Conservation (phyloP, 2,888 invertebrate species). For the Scelioninae gen. 2 region DNA sequence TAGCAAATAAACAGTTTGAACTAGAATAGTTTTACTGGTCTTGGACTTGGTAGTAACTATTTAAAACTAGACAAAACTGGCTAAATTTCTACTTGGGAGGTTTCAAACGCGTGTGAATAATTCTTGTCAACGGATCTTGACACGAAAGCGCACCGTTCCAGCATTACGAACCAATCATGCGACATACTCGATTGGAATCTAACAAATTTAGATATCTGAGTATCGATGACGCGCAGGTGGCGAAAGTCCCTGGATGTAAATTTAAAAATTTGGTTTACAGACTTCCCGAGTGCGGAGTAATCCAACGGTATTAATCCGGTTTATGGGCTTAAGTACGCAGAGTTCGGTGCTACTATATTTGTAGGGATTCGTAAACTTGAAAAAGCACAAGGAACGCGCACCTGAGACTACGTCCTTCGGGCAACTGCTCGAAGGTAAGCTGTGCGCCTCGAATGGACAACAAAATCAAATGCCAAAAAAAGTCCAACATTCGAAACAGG, state of each 20-base stretch:
- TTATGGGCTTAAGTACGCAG: conserved; percentile 46
- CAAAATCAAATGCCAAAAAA: not conserved
- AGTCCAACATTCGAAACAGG: too few species aligned
- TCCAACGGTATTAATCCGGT: conserved; percentile 52
- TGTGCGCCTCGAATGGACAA: conserved; percentile 4
- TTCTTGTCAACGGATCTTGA: too few species aligned
- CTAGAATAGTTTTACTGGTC: too few species aligned
- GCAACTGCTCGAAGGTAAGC: conserved; percentile 4
- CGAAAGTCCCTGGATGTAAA: conserved; percentile 25
- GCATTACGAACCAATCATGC: too few species aligned
- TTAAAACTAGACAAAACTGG: too few species aligned
- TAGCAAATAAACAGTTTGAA: too few species aligned
- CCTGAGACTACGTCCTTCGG: conserved; percentile 40
- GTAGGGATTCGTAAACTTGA: conserved; percentile 55
- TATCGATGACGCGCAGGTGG: conserved; percentile 23
- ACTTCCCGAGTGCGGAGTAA: conserved; percentile 34
- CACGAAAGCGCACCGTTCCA: too few species aligned
- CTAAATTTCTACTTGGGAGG: too few species aligned
- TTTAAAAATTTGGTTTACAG: conserved; percentile 32
- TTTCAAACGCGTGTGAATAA: too few species aligned
- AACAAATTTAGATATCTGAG: conserved; percentile 8
- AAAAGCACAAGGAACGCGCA: conserved; percentile 47
- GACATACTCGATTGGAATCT: not conserved
- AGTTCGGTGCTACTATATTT: conserved; percentile 47
- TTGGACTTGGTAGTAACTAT: too few species aligned